Evolutionary conservation across 2,113 vertebrate species (phyloP), one percentile per base, ranked within the genome.

Genomic region (Aegithalos caudatus): DNA sequence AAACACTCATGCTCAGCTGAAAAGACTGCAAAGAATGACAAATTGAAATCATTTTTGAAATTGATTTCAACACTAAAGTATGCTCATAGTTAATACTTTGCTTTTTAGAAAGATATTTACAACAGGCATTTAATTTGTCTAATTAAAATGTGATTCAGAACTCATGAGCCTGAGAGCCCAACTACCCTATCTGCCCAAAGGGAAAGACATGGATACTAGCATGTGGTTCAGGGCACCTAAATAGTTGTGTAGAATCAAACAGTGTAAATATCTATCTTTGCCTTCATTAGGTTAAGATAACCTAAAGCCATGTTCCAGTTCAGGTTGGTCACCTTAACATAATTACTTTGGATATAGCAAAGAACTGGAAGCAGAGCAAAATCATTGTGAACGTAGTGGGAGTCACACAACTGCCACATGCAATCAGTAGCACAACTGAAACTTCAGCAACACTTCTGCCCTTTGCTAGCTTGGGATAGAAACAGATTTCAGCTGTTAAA

Each of bases 401-500:
- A 64, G 37, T 64, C 12, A 2, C 20, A 23, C 28, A 16, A 12
- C 31, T 19, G n/a, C 72, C 45, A n/a, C 60, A 56, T 1, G 0
- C 67, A 61, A 51, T 47, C 91, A 88, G 72, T 15, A 77, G 66
- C 78, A 73, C 70, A 80, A 56, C 67, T 92, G 78, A 74, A 93
- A 60, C 85, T 48, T 80, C 92, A 95, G 67, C 66, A 73, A 42
- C 77, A 8, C 31, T 92, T 89, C 61, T 79, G 81, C 23, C 20
- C 53, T 87, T 94, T 65, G 48, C 73, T 91, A 33, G 25, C n/a
- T 81, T 84, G 73, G 57, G 29, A 65, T 57, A 67, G 81, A 60
- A 95, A 86, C 78, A 94, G 61, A 94, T 95, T 84, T 72, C 94
- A 89, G 89, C 81, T 94, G 78, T 87, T 87, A 33, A 2, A 91